Percentiles rank a stretch among this genome's conserved stretches.
Evolutionary conservation across 2,888 invertebrate species (phyloP).

Genomic region (Rhabditoides inermis): DNA sequence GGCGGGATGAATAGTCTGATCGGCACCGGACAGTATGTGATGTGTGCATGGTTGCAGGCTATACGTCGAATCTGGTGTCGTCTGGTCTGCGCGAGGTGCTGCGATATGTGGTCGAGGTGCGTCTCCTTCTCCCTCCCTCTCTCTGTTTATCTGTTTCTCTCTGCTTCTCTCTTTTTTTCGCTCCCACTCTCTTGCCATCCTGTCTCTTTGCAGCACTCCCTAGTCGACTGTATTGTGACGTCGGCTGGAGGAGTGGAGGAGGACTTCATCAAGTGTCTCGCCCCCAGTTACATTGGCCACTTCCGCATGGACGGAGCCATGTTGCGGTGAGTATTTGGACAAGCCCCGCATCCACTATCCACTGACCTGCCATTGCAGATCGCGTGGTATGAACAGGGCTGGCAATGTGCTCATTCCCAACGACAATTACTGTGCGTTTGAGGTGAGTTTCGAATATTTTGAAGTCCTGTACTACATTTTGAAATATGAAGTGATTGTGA

Average conservation of each 20-base stretch:
- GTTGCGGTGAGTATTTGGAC: slow-evolving; percentile 58
- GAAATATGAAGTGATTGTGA: slow-evolving; percentile 63
- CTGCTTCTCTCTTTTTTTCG: not conserved
- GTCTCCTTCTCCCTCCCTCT: too few relatives aligned
- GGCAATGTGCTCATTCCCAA: slow-evolving; percentile 94
- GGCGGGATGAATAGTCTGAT: too few relatives aligned
- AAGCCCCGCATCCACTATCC: not conserved
- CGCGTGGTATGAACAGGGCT: slow-evolving; percentile 74
- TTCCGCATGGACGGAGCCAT: slow-evolving; percentile 36
- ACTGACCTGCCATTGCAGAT: slow-evolving; percentile 8
- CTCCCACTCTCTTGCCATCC: slow-evolving; percentile 66
- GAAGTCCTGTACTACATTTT: too few relatives aligned
- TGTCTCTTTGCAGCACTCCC: slow-evolving; percentile 64
- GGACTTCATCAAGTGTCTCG: slow-evolving; percentile 94
- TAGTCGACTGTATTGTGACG: slow-evolving; percentile 89
- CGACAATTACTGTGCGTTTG: slow-evolving; percentile 92
- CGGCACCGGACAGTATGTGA: too few relatives aligned
- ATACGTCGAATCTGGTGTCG: slow-evolving; percentile 92
- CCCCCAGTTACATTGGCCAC: slow-evolving; percentile 77
- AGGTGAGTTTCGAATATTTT: too few relatives aligned
- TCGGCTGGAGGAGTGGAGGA: slow-evolving; percentile 97
- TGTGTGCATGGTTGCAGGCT: too few relatives aligned
- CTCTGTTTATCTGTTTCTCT: too few relatives aligned
- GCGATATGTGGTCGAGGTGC: slow-evolving; percentile 1
- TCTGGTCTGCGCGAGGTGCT: slow-evolving; percentile 81